Evolutionary conservation across 2,888 invertebrate genomes (phyloP).

Genomic region (Drosophila vallismaia): DNA sequence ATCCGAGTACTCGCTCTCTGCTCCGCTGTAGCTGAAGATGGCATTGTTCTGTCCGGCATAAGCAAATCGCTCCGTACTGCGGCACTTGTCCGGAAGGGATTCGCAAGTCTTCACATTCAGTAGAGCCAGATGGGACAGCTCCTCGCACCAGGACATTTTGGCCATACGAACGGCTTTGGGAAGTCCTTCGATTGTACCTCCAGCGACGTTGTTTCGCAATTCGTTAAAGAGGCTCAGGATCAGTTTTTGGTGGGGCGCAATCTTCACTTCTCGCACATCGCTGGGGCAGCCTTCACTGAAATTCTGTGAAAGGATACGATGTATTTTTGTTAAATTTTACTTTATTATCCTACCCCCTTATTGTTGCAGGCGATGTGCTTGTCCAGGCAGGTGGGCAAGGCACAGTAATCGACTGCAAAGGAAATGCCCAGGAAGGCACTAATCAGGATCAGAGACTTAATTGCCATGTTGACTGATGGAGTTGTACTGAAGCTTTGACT

Average conservation of each 20-base stretch:
- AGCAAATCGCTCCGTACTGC: conserved; percentile 66
- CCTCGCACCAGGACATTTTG: conserved; percentile 70
- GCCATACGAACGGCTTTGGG: conserved; percentile 70
- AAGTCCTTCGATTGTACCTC: conserved; percentile 45
- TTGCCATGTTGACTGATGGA: neutral
- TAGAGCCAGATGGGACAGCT: conserved; percentile 58
- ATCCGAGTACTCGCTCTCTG: conserved; percentile 60
- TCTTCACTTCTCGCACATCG: conserved; percentile 47
- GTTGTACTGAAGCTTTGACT: neutral
- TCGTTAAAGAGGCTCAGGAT: conserved; percentile 61
- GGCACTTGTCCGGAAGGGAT: conserved; percentile 61
- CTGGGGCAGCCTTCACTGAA: conserved; percentile 57
- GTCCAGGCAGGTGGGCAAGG: conserved; percentile 62
- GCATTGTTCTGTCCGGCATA: conserved; percentile 67
- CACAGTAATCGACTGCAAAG: conserved; percentile 57
- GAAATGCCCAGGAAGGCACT: neutral
- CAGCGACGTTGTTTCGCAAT: conserved; percentile 61
- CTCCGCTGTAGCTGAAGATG: conserved; percentile 65
- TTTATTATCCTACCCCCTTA: conserved; percentile 50
- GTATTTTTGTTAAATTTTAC: neutral
- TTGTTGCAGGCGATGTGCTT: conserved; percentile 69
- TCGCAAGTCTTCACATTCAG: conserved; percentile 64
- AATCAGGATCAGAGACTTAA: neutral
- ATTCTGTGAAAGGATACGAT: conserved; percentile 23
- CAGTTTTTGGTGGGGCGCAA: conserved; percentile 50